A percentile compares a stretch with the other conserved stretches of the same genome.
Conservation (phyloP, 2,888 invertebrate genomes). For the Tetragonisca angustula region DNA sequence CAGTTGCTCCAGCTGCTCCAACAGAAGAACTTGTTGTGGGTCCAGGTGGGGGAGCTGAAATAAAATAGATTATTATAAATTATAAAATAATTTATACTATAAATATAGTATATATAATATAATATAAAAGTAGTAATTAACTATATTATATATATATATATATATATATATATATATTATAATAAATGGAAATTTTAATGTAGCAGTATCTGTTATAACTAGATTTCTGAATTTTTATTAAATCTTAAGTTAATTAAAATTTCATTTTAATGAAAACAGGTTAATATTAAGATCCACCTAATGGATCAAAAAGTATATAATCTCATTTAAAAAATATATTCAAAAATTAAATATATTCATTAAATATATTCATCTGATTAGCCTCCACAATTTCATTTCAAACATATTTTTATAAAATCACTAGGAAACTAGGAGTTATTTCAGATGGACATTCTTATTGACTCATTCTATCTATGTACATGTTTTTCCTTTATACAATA, state of each 20-base stretch:
- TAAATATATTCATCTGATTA: too few species aligned
- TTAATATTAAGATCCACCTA: too few species aligned
- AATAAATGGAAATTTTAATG: neutral
- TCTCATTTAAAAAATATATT: too few species aligned
- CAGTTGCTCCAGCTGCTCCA: constrained; percentile 85
- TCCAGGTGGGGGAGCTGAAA: constrained; percentile 86
- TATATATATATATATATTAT: neutral
- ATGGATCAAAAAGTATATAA: too few species aligned
- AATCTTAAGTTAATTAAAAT: neutral
- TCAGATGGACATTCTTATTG: too few species aligned
- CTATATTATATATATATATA: neutral
- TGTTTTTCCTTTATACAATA: neutral
- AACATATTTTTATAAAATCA: too few species aligned
- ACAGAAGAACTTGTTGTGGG: constrained; percentile 84
- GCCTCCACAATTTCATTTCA: too few species aligned
- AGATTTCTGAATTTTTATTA: neutral
- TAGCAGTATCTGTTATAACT: neutral
- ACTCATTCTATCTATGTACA: neutral
- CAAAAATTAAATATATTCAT: too few species aligned
- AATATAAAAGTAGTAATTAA: neutral
- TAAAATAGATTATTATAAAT: neutral
- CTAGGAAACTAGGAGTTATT: too few species aligned
- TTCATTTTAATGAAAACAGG: too few species aligned
- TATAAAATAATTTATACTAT: neutral
- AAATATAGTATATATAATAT: neutral